phyloP scores from a whole-genome alignment of 1,140 invertebrate genomes.

The Pseudomyrmex dendroicus region DNA sequence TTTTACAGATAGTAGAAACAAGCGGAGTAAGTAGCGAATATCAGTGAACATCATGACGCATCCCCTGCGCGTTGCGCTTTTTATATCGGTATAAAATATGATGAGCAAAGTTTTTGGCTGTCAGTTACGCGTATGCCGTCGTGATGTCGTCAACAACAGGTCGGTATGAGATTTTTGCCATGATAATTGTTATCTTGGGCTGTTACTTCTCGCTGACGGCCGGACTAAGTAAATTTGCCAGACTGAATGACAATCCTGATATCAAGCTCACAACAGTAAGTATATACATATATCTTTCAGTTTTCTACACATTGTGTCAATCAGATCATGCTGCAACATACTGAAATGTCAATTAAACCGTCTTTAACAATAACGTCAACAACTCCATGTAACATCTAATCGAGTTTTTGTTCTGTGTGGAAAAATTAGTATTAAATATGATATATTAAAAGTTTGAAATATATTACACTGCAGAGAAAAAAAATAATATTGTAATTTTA shows the following conservation, averaged over 20 bases:
- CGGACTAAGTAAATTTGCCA: neutral
- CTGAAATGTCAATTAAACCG: too few species aligned
- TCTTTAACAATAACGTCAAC: too few species aligned
- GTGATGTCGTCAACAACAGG: neutral
- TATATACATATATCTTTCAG: neutral
- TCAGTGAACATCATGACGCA: neutral
- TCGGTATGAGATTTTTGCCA: neutral
- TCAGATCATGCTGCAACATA: too few species aligned
- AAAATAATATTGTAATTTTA: too few species aligned
- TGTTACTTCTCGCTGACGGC: neutral
- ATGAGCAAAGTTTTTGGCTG: slow-evolving; percentile 15
- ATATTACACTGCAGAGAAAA: too few species aligned
- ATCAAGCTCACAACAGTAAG: slow-evolving; percentile 45
- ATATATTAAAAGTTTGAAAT: too few species aligned
- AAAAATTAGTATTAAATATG: too few species aligned
- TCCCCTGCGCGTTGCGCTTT: neutral
- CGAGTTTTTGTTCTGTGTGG: too few species aligned
- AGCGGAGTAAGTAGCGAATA: too few species aligned
- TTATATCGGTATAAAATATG: slow-evolving; percentile 35
- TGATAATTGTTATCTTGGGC: neutral
- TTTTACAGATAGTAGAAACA: too few species aligned
- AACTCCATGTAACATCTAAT: too few species aligned
- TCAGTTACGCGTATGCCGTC: neutral
- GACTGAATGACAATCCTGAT: slow-evolving; percentile 33
- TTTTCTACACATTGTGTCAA: too few species aligned